A percentile compares a stretch with the other conserved stretches of the same genome.
These are phyloP conservation scores for Scortum barcoo DNA, from an alignment of 2,113 vertebrate genomes.

Conservation along the genomic window DNA sequence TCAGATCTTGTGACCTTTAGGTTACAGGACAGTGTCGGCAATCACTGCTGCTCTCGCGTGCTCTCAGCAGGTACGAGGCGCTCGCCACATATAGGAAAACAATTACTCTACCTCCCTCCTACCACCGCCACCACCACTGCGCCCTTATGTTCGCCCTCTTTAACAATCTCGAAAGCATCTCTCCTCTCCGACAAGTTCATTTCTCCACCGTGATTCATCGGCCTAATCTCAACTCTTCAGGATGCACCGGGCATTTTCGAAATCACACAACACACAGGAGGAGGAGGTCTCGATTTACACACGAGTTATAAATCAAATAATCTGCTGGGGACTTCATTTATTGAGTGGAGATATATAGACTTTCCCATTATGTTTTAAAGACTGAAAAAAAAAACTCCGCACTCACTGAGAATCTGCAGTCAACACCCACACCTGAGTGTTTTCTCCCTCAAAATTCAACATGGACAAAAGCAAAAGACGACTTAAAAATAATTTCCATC, in stretches of 20 bases:
- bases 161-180: constrained; percentile 70
- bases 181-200: constrained; percentile 68
- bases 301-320: constrained; percentile 30
- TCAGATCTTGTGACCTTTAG: constrained; percentile 43
- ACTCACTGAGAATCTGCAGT: not conserved
- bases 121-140: not conserved
- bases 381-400: not conserved
- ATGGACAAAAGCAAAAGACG: too few species aligned
- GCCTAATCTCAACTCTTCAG: constrained; percentile 60
- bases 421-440: not conserved
- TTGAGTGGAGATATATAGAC: not conserved
- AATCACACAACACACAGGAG: constrained; percentile 4
- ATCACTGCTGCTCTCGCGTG: constrained; percentile 24
- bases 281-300: not conserved
- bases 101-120: constrained; percentile 37
- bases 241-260: constrained; percentile 52
- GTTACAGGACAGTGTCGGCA: constrained; percentile 28
- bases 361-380: constrained; percentile 27
- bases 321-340: constrained; percentile 28
- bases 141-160: constrained; percentile 54
- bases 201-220: constrained; percentile 72
- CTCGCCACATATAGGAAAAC: constrained; percentile 35
- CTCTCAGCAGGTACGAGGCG: constrained; percentile 23
- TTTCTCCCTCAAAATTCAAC: not conserved
- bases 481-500: not conserved